Evolutionary conservation across 1,140 invertebrate species (phyloP).

Genomic region (Tetramorium simillimum): DNA sequence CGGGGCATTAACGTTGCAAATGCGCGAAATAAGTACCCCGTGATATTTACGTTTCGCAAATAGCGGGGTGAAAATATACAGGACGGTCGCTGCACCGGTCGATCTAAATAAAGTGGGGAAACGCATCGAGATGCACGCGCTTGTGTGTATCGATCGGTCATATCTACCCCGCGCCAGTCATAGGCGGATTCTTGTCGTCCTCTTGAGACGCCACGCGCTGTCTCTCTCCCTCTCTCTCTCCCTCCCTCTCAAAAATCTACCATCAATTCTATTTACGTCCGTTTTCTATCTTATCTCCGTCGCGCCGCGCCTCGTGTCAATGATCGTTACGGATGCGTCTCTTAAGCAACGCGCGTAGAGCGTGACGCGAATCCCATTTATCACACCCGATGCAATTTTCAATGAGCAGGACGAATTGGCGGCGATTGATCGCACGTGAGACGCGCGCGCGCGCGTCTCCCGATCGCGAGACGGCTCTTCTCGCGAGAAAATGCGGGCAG

Average conservation of each 20-base stretch:
- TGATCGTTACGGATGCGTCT: constrained; percentile 40
- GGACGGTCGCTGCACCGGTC: neutral
- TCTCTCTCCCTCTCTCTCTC: too few relatives aligned
- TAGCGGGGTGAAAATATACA: neutral
- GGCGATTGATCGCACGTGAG: neutral
- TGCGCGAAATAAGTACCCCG: neutral
- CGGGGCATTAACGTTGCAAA: neutral
- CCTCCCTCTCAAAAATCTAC: neutral
- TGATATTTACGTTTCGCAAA: constrained; percentile 33
- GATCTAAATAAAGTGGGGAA: neutral
- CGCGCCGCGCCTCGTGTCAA: neutral
- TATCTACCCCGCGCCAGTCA: neutral
- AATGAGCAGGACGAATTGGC: neutral
- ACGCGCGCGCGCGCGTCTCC: neutral
- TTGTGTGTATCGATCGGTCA: neutral
- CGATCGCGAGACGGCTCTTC: neutral
- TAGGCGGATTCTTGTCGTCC: neutral
- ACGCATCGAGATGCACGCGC: neutral
- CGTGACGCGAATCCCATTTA: constrained; percentile 33
- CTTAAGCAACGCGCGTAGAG: neutral
- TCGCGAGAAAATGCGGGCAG: neutral
- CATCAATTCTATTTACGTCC: constrained; percentile 18
- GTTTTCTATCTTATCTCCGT: neutral
- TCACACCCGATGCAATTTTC: constrained; percentile 19
- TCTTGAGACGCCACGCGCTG: neutral